Evolutionary conservation across 2,888 invertebrate genomes (phyloP).

Genomic region (Rhyacophila evoluta): DNA sequence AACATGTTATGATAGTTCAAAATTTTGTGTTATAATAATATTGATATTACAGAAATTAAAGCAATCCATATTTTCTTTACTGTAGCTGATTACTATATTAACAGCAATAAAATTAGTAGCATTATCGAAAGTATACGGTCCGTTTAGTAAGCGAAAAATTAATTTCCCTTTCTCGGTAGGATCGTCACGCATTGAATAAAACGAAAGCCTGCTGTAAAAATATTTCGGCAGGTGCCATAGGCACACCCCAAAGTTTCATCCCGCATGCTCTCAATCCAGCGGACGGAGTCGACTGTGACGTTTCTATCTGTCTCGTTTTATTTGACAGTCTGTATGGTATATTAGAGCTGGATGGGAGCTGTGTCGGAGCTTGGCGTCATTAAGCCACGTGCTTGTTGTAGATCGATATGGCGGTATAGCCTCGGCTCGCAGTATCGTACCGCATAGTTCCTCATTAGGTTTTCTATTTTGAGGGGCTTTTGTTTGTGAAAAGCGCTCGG

Average conservation of each 20-base stretch:
- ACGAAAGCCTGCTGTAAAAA: slow-evolving; percentile 45
- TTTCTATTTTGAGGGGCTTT: slow-evolving; percentile 37
- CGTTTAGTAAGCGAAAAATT: background rate
- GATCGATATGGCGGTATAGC: slow-evolving; percentile 52
- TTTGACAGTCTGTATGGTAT: background rate
- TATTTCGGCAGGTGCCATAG: slow-evolving; percentile 50
- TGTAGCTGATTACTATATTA: background rate
- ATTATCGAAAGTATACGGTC: background rate
- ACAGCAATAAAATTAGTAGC: background rate
- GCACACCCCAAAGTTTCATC: slow-evolving; percentile 52
- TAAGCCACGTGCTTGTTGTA: slow-evolving; percentile 49
- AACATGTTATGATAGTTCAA: no score
- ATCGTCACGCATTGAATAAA: slow-evolving; percentile 39
- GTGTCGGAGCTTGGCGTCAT: background rate
- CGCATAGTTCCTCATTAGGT: slow-evolving; percentile 39
- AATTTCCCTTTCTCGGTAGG: slow-evolving; percentile 4
- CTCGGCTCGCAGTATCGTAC: slow-evolving; percentile 37
- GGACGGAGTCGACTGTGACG: background rate
- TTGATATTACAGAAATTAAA: no score
- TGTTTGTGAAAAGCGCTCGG: slow-evolving; percentile 1
- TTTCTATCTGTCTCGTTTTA: slow-evolving; percentile 14
- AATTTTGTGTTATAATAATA: no score
- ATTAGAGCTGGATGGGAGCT: slow-evolving; percentile 9
- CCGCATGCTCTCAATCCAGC: slow-evolving; percentile 42
- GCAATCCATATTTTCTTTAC: no score